Base-by-base conservation (phyloP, 2,888 invertebrate species). In the Clanis bilineata region DNA sequence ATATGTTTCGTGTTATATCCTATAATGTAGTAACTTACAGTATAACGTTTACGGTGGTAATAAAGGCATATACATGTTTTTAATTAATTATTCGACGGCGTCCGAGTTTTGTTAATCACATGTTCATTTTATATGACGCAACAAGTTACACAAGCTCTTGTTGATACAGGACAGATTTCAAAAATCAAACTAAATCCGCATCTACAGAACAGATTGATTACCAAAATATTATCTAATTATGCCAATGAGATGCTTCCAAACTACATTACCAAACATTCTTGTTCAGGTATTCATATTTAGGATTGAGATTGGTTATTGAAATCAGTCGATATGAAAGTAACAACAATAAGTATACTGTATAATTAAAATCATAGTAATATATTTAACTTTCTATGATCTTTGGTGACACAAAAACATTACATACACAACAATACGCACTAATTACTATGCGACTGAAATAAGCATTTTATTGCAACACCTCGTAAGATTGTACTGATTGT, bases 1-100 rank as follows among this genome's bases (percentile, higher is more conserved):
- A 68, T 68, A 68, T 68, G 68, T 68, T 61, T 64, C 61, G 65
- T 66, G 60, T 62, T 64, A 64, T 60, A 66, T 63, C 64, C 64
- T 64, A 67, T 54, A 59, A 45, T 62, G 59, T 60, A 60, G 57
- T 23, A 59, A 58, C 59, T 65, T 62, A 64, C 21, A 39, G 44
- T 61, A 58, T 62, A 62, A 32, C 39, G 57, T 44, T 63, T 57
- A 67, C 62, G 64, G 61, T 62, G 65, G 61, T 64, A 60, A 57
- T 59, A 41, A 38, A 56, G 15, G 56, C 44, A 47, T 54, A 47
- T 54, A 38, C 12, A 32, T 44, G 38, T 25, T 23, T 38, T 32
- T 25, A 6, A 18, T n/a, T 39, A 7, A 21, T 39, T 25, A 38
- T 21, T 45, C 45, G 45, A 45, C 54, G 54, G 28, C 43, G 43